Base-by-base conservation (phyloP, 2,888 invertebrate genomes). In the Troilus luridus region DNA sequence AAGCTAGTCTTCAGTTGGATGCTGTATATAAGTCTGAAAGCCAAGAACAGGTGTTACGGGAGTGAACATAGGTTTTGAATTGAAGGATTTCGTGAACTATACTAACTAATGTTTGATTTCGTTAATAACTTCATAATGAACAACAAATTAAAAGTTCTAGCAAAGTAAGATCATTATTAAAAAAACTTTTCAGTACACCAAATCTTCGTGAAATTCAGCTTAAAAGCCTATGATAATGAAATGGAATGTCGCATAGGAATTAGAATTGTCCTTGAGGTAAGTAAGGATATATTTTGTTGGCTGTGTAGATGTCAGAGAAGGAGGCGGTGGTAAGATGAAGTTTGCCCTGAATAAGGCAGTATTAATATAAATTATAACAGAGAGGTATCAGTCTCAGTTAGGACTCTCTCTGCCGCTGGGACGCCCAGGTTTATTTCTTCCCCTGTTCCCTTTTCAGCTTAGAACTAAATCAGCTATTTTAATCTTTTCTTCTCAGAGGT, bases 331-430 rank as follows among this genome's bases (percentile, higher is more conserved):
- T 6, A n/a, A 64, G 64, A 64, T n/a, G n/a, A 64, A 64, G 64
- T 64, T 24, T 2, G 62, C 59, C 12, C 24, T n/a, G 67, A 67
- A 67, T 67, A 24, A 27, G 77, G 17, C 77, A 17, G 17, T 17
- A 77, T 77, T 77, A 77, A 77, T 77, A 77, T 14, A 77, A 24
- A 77, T 77, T 77, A 77, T 77, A 41, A 77, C 7, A 54, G 41
- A 41, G 41, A 10, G 41, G 6, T 54, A 77, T 77, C 41, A 41
- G 77, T 77, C 77, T 77, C 41, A 41, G 10, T 77, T 77, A 41
- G 41, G 41, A 41, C 41, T 41, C 7, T 6, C n/a, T 41, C 77
- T 11, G 1, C 14, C 27, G 77, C 12, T n/a, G 77, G 41, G 77
- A 64, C 64, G 3, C 24, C 0, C 11, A 5, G n/a, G 1, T 9